Evolutionary conservation across 2,797 vertebrate species (phyloP), one percentile per base, ranked within the genome.

Genomic region (Platalea minor): DNA sequence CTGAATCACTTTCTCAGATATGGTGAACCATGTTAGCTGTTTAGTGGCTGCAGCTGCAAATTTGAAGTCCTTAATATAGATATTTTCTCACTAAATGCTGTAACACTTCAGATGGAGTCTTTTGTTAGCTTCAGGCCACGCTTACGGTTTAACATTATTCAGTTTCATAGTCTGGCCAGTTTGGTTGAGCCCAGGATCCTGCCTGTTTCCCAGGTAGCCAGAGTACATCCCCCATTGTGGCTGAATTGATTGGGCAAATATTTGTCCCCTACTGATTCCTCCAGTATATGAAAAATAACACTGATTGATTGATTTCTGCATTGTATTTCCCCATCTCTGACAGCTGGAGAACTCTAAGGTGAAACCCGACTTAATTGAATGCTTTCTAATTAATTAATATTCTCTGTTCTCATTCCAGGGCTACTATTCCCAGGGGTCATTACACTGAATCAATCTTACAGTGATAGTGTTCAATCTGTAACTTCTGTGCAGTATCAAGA

Each of bases 341-440:
- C 80, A 11, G 10, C 26, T 73, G 67, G 25, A 87, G 50, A 77
- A 57, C 26, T 48, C 59, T 23, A 43, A 64, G 19, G 24, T 79
- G 73, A 93, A 70, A 53, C 37, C 8, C 7, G 5, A 37, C 29
- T 89, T 74, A 39, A 7, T 39, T n/a, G 41, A 72, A 75, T 78
- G 37, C 29, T 70, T 86, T 77, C 48, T 72, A 70, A 57, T 86
- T 43, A 86, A 88, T 70, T 78, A 50, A 77, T 70, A 35, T 46
- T 56, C 9, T 94, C 41, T 94, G n/a, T 59, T 97, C 93, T 81
- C 46, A 76, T 97, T 98, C 83, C 84, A 98, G 98, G 92, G 29
- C 7, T 28, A 43, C 4, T 68, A 74, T 98, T 63, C 78, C 94
- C 96, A 63, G 96, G 57, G 5, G 3, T 0, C 5, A 3, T 98